Percentiles rank a stretch among this genome's conserved stretches.
Evolutionary conservation across 2,888 invertebrate genomes (phyloP).

Genomic region (Heteromyza rotundicornis): DNA sequence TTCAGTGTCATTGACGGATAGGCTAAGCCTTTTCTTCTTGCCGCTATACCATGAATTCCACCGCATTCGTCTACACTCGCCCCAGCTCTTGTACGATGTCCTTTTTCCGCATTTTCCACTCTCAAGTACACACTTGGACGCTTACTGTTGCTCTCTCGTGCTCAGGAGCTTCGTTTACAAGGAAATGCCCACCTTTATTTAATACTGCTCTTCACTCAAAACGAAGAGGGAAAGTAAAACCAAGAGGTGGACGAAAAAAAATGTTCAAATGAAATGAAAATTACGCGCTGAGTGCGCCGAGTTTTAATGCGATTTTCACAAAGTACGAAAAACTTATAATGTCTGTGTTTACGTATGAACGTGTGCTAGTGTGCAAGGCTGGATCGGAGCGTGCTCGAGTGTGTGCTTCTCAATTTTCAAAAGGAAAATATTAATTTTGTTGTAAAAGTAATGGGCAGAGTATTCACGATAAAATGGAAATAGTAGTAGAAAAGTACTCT

Average conservation of each 20-base stretch:
- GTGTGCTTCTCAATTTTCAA: not conserved
- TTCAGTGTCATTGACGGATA: no score
- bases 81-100: not conserved
- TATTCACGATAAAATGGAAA: not conserved
- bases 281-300: not conserved
- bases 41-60: not conserved
- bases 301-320: slow-evolving; percentile 1
- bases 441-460: not conserved
- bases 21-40: no score
- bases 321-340: not conserved
- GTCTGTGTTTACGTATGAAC: not conserved
- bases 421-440: not conserved
- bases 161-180: no score
- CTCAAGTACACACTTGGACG: slow-evolving; percentile 7
- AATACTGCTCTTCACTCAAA: no score
- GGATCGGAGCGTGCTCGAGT: not conserved
- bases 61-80: slow-evolving; percentile 9
- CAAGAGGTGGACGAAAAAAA: not conserved
- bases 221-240: no score
- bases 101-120: slow-evolving; percentile 4
- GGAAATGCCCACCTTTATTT: no score
- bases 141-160: no score
- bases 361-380: not conserved
- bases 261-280: not conserved
- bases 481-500: no score